Evolutionary conservation across 2,113 vertebrate genomes (phyloP), one percentile per base, ranked within the genome.

Genomic region (Parus major): DNA sequence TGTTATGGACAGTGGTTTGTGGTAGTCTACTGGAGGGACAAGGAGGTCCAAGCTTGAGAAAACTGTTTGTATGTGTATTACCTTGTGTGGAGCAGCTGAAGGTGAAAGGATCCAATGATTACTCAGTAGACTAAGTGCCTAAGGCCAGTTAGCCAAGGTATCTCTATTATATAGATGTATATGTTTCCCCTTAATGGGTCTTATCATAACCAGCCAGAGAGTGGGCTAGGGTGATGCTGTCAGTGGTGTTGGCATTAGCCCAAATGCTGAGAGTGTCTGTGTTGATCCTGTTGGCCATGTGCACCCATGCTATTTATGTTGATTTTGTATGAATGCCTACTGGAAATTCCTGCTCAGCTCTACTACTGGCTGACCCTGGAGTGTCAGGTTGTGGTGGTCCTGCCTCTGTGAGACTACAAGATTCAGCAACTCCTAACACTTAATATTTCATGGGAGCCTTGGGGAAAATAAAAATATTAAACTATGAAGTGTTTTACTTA

Each of bases 231-330:
- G 21, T 35, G 27, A 33, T 49, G 17, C 9, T 63, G 12, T 20
- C 50, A 29, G 4, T 59, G 49, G 14, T 76, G 19, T 31, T 59
- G 12, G 4, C 35, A 33, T 44, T 20, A 35, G 11, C 27, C 5
- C 7, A 35, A 10, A 39, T 42, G 6, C 44, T 73, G 46, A 57
- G 28, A 59, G 42, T 57, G 53, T 68, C 42, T 52, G 14, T 27
- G 29, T 36, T 28, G 39, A n/a, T 68, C 12, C 11, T 15, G 9
- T 19, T 60, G 49, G 29, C 8, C 8, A 9, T 33, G 5, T 15
- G n/a, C 6, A 28, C 8, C 9, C 0, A 0, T 57, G 12, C 1
- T 57, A 3, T 44, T 47, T 27, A 13, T 29, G 5, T 12, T 52
- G 20, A 22, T 61, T 64, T 13, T 59, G 11, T 20, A 9, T 4